Percentiles rank a stretch among this genome's conserved stretches.
Conservation (phyloP, 2,888 invertebrate genomes). For the Apamea epomidion region DNA sequence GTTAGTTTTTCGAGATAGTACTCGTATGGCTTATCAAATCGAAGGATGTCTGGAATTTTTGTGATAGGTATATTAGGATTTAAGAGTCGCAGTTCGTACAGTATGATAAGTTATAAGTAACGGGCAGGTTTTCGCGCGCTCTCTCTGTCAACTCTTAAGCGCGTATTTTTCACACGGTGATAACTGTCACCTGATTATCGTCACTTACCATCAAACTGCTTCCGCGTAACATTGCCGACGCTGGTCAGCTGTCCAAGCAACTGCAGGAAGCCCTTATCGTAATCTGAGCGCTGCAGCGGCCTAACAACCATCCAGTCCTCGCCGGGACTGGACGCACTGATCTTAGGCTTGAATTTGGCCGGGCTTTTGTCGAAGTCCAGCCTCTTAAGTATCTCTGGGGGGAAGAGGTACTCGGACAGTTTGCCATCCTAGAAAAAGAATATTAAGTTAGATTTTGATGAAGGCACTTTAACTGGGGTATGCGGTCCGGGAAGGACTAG, state of each 20-base stretch:
- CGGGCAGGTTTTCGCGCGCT: not conserved
- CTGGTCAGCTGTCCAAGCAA: slow-evolving; percentile 95
- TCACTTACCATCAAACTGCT: slow-evolving; percentile 94
- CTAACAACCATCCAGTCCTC: slow-evolving; percentile 94
- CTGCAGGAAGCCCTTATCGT: slow-evolving; percentile 95
- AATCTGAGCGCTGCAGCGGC: slow-evolving; percentile 95
- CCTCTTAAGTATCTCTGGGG: slow-evolving; percentile 91
- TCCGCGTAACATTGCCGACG: slow-evolving; percentile 94
- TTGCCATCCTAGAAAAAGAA: slow-evolving; percentile 80
- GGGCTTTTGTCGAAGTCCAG: slow-evolving; percentile 92
- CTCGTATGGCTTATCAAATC: no score
- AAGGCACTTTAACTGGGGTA: not conserved
- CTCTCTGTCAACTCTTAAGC: not conserved
- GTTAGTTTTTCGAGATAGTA: not conserved
- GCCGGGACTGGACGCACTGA: slow-evolving; percentile 93
- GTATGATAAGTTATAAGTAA: not conserved
- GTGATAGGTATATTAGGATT: not conserved
- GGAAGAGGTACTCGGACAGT: slow-evolving; percentile 90
- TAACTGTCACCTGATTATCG: not conserved
- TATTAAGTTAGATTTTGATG: not conserved
- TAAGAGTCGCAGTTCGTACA: not conserved
- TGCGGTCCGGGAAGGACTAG: not conserved
- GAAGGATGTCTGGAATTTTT: not conserved
- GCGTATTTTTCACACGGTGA: not conserved
- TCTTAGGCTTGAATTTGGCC: slow-evolving; percentile 92